phyloP scores from a whole-genome alignment of 1,140 invertebrate genomes.

The Panagrolaimus sp. region DNA sequence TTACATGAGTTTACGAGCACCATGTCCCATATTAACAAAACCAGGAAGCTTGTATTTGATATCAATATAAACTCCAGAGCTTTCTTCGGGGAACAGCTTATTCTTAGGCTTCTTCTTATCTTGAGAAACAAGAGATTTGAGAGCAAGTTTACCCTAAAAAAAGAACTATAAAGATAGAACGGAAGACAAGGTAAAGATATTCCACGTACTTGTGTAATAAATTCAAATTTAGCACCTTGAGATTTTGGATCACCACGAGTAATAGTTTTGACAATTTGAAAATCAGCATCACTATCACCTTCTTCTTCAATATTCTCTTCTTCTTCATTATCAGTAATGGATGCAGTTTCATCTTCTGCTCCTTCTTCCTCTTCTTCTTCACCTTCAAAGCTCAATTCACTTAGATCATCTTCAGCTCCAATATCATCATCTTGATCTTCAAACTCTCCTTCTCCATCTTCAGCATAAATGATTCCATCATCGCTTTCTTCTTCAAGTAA shows the following conservation, averaged over 20 bases:
- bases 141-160: constrained; percentile 22
- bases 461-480: background rate
- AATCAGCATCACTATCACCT: background rate
- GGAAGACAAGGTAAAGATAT: background rate
- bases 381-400: too few species aligned
- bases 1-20: constrained; percentile 30
- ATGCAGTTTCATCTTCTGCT: background rate
- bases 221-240: constrained; percentile 69
- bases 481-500: constrained; percentile 2
- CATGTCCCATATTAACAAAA: constrained; percentile 9
- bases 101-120: constrained; percentile 21
- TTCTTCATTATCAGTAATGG: background rate
- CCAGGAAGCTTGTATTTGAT: constrained; percentile 27
- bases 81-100: constrained; percentile 31
- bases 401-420: too few species aligned
- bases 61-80: constrained; percentile 11
- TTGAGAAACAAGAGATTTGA: constrained; percentile 16
- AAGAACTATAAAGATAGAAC: background rate
- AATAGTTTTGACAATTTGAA: background rate
- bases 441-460: background rate
- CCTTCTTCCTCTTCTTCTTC: too few species aligned
- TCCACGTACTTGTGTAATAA: constrained; percentile 75
- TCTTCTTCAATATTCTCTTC: background rate
- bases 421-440: too few species aligned
- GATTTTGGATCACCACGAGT: too few species aligned